Conservation (phyloP, 2,797 vertebrate species). For the Alosa sapidissima region DNA sequence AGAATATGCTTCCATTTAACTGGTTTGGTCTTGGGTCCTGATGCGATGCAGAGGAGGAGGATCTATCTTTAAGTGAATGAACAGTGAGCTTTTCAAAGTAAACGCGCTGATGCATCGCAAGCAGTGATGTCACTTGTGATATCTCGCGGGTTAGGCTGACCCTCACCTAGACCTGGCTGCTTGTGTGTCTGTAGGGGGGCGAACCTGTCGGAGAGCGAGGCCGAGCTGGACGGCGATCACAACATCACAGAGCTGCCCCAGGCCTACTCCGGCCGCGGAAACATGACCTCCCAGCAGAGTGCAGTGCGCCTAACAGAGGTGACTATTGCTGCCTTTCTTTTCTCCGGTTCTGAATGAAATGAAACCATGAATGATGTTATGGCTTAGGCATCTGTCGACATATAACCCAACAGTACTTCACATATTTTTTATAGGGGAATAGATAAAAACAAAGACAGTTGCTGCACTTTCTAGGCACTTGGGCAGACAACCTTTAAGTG, state of each 20-base stretch:
- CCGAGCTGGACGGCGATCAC: constrained; percentile 88
- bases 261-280: constrained; percentile 85
- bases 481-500: no score
- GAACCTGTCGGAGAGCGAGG: constrained; percentile 91
- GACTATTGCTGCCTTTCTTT: not conserved
- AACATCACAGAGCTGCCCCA: constrained; percentile 90
- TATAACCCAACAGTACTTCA: no score
- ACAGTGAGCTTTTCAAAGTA: constrained; percentile 55
- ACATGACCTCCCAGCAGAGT: constrained; percentile 88
- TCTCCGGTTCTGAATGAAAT: no score
- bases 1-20: not conserved
- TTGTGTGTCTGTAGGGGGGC: constrained; percentile 70
- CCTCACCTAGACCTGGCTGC: not conserved
- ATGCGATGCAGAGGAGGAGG: constrained; percentile 47
- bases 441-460: no score
- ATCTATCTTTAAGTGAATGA: constrained; percentile 26
- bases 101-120: constrained; percentile 51
- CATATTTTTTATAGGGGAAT: no score
- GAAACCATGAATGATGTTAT: not conserved
- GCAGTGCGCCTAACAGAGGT: constrained; percentile 90
- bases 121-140: not conserved
- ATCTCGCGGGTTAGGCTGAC: not conserved
- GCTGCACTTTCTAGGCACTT: no score
- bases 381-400: not conserved
- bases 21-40: not conserved